phyloP scores from a whole-genome alignment of 2,797 vertebrate genomes.

The Alca torda region DNA sequence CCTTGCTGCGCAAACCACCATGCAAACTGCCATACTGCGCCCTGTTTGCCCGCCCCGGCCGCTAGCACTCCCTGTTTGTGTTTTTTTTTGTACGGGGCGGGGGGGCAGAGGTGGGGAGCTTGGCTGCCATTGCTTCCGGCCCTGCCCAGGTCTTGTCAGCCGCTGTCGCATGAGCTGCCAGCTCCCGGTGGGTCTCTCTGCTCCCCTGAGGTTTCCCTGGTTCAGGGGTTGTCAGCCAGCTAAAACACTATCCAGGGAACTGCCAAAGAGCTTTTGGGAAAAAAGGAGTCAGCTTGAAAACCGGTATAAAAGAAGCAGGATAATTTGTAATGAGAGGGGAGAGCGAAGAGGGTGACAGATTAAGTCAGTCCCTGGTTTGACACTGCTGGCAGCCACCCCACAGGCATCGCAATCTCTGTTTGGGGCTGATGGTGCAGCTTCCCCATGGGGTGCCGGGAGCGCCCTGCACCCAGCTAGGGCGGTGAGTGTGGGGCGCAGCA shows the following conservation, averaged over 20 bases:
- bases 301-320: not conserved
- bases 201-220: not conserved
- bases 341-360: not conserved
- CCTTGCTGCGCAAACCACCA: not conserved
- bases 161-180: not conserved
- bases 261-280: not conserved
- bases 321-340: not conserved
- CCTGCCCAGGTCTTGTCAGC: not conserved
- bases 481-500: not conserved
- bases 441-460: rapidly evolving
- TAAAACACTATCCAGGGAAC: not conserved
- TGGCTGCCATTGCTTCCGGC: not conserved
- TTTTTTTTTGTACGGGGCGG: not conserved
- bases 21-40: no score
- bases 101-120: not conserved
- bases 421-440: not conserved
- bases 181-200: not conserved
- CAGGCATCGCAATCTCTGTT: not conserved
- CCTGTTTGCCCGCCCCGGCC: not conserved
- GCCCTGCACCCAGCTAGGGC: no score
- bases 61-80: not conserved
- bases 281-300: not conserved
- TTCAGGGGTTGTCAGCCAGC: not conserved
- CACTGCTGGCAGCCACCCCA: not conserved
- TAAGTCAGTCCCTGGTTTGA: not conserved